A percentile compares a stretch with the other conserved stretches of the same genome.
These are phyloP conservation scores for Chondrosia reniformis DNA, from an alignment of 37 sponge, comb jelly and placozoan species.

Conservation along the genomic window DNA sequence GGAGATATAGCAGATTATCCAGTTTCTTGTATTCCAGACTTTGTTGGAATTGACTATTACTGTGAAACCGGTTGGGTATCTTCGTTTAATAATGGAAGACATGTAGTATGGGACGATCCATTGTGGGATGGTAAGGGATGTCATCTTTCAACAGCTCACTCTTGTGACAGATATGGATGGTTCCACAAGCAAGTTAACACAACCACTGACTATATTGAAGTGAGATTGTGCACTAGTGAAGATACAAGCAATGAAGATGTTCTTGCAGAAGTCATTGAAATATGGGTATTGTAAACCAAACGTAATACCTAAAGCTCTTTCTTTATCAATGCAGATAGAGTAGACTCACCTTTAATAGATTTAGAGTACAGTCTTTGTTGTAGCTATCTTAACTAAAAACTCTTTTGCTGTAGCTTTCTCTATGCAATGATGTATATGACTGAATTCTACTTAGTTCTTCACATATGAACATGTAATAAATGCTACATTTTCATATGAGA, in stretches of 20 bases:
- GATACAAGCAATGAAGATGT: constrained; percentile 33
- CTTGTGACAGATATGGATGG: constrained; percentile 37
- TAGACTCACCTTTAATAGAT: too few relatives aligned
- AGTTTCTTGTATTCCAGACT: too few relatives aligned
- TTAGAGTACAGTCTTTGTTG: too few relatives aligned
- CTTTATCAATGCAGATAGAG: too few relatives aligned
- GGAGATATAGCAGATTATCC: too few relatives aligned
- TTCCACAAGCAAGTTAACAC: constrained; percentile 24
- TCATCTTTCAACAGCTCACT: background rate
- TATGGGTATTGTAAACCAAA: constrained; percentile 41
- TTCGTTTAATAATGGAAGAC: background rate
- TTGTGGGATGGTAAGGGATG: constrained; percentile 54
- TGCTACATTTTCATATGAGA: too few relatives aligned
- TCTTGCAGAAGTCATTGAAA: constrained; percentile 18
- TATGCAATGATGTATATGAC: too few relatives aligned
- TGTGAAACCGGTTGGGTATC: constrained; percentile 13
- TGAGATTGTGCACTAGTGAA: constrained; percentile 43
- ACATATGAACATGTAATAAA: too few relatives aligned
- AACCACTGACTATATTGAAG: constrained; percentile 44
- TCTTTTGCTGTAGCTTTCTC: too few relatives aligned
- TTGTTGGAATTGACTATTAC: constrained; percentile 24
- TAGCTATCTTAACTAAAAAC: too few relatives aligned
- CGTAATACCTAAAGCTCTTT: too few relatives aligned
- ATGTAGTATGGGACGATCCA: constrained; percentile 27
- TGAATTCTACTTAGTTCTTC: too few relatives aligned